Conservation (phyloP, 2,888 invertebrate genomes). For the Diabrotica balteata region DNA sequence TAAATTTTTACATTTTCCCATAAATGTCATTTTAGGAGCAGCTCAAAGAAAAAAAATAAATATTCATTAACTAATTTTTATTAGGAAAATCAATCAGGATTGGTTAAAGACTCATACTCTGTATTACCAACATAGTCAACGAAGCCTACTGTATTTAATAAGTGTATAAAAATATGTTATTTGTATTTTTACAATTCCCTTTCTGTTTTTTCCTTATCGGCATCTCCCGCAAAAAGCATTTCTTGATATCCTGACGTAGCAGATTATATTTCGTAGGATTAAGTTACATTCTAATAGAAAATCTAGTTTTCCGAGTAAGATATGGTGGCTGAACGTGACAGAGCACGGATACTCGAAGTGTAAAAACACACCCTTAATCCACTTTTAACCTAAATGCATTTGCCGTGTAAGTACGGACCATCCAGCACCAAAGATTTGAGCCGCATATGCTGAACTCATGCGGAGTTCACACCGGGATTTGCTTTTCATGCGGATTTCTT, state of each 20-base stretch:
- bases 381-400: slow-evolving; percentile 57
- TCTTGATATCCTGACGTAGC: neutral
- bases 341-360: slow-evolving; percentile 29
- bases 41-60: no score
- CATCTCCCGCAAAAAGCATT: neutral
- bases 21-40: no score
- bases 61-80: no score
- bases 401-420: slow-evolving; percentile 51
- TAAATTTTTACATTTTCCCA: no score
- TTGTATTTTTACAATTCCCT: no score
- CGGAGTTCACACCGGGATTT: slow-evolving; percentile 29
- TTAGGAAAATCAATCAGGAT: no score
- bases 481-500: slow-evolving; percentile 21
- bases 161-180: no score
- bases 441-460: slow-evolving; percentile 33
- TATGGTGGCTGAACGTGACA: slow-evolving; percentile 20
- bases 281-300: slow-evolving; percentile 22
- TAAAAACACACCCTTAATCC: slow-evolving; percentile 51
- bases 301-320: slow-evolving; percentile 13
- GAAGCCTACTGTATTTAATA: no score
- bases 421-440: slow-evolving; percentile 39
- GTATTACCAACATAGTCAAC: no score
- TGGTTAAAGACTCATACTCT: no score
- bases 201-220: no score
- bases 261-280: neutral